These are phyloP conservation scores for Hylaeus volcanicus DNA, from an alignment of 1,140 invertebrate genomes.

Conservation along the genomic window DNA sequence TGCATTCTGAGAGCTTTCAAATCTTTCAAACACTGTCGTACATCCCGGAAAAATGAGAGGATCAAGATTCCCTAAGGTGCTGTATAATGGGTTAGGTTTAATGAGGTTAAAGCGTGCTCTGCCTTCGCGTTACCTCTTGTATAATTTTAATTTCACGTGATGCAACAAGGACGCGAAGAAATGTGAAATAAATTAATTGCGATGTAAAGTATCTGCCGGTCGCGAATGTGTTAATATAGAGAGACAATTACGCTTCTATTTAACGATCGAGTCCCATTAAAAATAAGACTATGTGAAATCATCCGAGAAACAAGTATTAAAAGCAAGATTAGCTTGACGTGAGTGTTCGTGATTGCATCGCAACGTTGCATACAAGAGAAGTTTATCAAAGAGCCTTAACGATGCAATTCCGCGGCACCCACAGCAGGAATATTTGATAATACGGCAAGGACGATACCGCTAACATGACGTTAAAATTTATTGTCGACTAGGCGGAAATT, in stretches of 20 bases:
- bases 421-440: conserved; percentile 53
- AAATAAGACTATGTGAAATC: neutral
- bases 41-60: neutral
- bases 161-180: too few relatives aligned
- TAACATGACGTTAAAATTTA: conserved; percentile 69
- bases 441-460: conserved; percentile 38
- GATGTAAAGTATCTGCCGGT: neutral
- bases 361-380: conserved; percentile 37
- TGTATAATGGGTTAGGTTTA: neutral
- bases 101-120: too few relatives aligned
- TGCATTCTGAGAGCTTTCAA: neutral
- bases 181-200: too few relatives aligned
- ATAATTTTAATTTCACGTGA: too few relatives aligned
- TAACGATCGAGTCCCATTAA: neutral
- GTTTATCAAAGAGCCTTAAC: conserved; percentile 52
- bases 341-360: conserved; percentile 40
- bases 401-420: conserved; percentile 43
- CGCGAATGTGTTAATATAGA: too few relatives aligned
- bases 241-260: too few relatives aligned
- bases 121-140: too few relatives aligned
- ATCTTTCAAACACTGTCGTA: neutral
- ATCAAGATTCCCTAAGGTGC: neutral
- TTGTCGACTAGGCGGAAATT: conserved; percentile 61
- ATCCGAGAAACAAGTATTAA: neutral
- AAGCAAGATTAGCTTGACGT: neutral